These are phyloP conservation scores for Paedocypris sp. DNA, from an alignment of 2,113 vertebrate genomes.

Conservation along the genomic window DNA sequence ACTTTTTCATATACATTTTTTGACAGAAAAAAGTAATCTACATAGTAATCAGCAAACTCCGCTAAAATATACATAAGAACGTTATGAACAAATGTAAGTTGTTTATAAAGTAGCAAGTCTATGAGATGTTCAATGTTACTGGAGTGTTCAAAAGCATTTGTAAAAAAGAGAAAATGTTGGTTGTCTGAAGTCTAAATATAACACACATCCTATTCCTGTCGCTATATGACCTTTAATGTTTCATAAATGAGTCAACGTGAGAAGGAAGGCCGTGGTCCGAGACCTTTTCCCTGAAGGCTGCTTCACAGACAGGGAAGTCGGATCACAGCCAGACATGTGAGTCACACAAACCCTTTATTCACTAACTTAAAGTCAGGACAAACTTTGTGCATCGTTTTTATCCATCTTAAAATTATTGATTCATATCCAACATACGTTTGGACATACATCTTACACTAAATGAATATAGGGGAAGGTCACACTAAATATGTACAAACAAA, in stretches of 20 bases:
- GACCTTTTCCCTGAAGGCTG: conserved; percentile 25
- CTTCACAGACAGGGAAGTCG: conserved; percentile 21
- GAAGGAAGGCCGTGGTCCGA: conserved; percentile 38
- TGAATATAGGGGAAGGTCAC: too few relatives aligned
- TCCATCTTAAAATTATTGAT: too few relatives aligned
- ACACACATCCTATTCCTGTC: conserved; percentile 32
- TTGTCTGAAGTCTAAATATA: conserved; percentile 29
- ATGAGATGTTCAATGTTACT: too few relatives aligned
- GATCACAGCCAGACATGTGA: conserved; percentile 17
- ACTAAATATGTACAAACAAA: too few relatives aligned
- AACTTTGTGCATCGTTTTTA: background rate
- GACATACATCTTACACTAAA: too few relatives aligned
- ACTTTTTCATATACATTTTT: too few relatives aligned
- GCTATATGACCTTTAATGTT: conserved; percentile 27
- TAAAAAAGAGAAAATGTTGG: background rate
- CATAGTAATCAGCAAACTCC: too few relatives aligned
- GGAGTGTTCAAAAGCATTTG: background rate
- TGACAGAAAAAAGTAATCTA: too few relatives aligned
- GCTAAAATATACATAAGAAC: too few relatives aligned
- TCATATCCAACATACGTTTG: too few relatives aligned
- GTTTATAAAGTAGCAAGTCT: too few relatives aligned
- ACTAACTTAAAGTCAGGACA: conserved; percentile 1
- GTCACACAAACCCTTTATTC: conserved; percentile 11
- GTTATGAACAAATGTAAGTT: too few relatives aligned
- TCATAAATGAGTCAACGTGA: conserved; percentile 27